Evolutionary conservation across 2,888 invertebrate species (phyloP), one percentile per base, ranked within the genome.

Genomic region (Aethes cnicana): DNA sequence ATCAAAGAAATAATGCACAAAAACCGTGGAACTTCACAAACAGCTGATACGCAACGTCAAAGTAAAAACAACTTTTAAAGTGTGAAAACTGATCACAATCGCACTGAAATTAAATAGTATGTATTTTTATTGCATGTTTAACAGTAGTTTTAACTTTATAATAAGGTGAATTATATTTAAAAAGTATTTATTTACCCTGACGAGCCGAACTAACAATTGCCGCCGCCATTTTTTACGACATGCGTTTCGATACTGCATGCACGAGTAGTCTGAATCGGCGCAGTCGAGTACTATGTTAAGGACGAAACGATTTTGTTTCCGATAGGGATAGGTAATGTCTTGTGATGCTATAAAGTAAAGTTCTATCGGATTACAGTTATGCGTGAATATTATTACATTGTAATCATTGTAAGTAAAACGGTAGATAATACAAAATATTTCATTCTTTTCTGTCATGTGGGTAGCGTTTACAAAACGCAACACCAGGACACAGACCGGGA

Each of bases 201-300:
- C 86, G 89, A 87, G 89, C 77, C 89, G 89, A 88, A 86, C 86
- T 87, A 86, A 88, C 89, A 83, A 89, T 74, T 66, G 79, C 84
- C 73, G 68, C 80, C 78, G 88, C 88, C 89, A 88, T 89, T 80
- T 77, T 79, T 48, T 53, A 69, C 65, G 73, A 74, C 73, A 72
- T 65, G 63, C 70, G 69, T 71, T 77, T 59, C 72, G 52, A 56
- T 66, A 56, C 46, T 53, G 46, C 52, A 37, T 50, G 43, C 39
- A 37, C 42, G n/a, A n/a, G n/a, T n/a, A n/a, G n/a, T n/a, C n/a
- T n/a, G n/a, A n/a, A n/a, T n/a, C n/a, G n/a, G n/a, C 48, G 6
- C 16, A 7, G 3, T 3, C 32, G 8, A 32, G 8, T 32, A 14
- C 4, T 16, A 8, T 14, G n/a, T n/a, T n/a, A n/a, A n/a, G n/a